Evolutionary conservation across 1,140 invertebrate genomes (phyloP).

Genomic region (Apis cerana): DNA sequence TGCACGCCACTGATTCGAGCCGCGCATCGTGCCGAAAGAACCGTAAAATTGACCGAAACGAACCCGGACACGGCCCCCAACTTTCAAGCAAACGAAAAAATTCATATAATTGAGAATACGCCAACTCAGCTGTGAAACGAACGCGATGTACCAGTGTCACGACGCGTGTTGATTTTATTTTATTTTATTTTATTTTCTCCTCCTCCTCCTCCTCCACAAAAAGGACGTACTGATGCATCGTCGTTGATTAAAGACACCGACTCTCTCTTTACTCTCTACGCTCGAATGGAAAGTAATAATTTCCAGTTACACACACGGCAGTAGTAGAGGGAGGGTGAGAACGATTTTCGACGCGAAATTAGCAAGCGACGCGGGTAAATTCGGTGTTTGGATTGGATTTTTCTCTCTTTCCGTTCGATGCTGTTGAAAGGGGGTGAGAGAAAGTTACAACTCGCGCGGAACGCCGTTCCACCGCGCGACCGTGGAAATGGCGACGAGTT

Average conservation of each 20-base stretch:
- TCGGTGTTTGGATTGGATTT: too few species aligned
- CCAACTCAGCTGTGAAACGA: slow-evolving; percentile 55
- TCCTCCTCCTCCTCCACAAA: background rate
- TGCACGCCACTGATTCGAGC: background rate
- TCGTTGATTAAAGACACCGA: too few species aligned
- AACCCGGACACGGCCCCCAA: background rate
- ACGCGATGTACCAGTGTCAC: background rate
- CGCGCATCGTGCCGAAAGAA: background rate
- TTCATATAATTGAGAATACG: slow-evolving; percentile 63
- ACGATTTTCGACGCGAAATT: background rate
- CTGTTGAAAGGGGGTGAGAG: background rate
- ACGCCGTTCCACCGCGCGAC: background rate
- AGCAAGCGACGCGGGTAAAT: background rate
- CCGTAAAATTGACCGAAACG: slow-evolving; percentile 18
- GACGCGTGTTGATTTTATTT: background rate
- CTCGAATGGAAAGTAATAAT: too few species aligned
- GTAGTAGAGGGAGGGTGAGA: too few species aligned
- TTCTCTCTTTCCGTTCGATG: too few species aligned
- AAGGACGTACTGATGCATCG: too few species aligned
- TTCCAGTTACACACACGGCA: too few species aligned
- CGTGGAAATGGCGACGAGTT: slow-evolving; percentile 52
- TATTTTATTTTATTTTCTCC: too few species aligned
- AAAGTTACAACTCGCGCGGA: background rate
- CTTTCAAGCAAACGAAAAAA: slow-evolving; percentile 34
- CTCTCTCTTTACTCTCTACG: too few species aligned